Evolutionary conservation across 2,797 vertebrate genomes (phyloP).

Genomic region (Macrochelys suwanniensis): DNA sequence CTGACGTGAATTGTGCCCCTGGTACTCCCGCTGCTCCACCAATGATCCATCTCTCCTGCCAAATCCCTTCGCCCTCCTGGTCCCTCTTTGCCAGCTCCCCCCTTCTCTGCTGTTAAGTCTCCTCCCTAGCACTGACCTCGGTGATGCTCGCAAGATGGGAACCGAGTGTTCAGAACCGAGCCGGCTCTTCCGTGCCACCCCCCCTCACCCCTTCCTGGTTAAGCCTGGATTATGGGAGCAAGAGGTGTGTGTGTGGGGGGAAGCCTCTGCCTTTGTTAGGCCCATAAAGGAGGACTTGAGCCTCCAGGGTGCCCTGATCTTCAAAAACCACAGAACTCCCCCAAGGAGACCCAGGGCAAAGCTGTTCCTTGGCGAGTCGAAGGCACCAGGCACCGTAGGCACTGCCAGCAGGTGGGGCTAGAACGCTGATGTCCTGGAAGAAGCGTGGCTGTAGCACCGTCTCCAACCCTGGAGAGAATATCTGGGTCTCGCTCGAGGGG

Average conservation of each 20-base stretch:
- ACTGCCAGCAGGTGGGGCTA: neutral
- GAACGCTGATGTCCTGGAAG: neutral
- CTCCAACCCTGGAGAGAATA: no score
- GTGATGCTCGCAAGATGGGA: neutral
- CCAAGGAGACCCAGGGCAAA: neutral
- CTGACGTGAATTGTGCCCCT: neutral
- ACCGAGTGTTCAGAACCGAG: neutral
- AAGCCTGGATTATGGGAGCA: neutral
- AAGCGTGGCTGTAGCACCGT: neutral
- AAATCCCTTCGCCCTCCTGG: no score
- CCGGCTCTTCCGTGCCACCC: no score
- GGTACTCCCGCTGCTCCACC: neutral
- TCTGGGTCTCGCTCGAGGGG: neutral
- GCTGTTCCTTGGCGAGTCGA: neutral
- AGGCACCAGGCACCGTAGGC: neutral
- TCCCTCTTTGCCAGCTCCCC: neutral
- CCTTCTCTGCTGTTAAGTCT: neutral
- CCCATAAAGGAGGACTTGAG: neutral
- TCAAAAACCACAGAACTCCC: neutral
- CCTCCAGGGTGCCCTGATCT: neutral
- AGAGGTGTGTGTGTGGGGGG: neutral
- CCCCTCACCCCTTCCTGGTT: neutral
- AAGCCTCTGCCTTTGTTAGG: neutral
- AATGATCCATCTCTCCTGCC: neutral
- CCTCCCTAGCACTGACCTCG: neutral